A percentile compares a stretch with the other conserved stretches of the same genome.
Conservation (phyloP, 2,888 invertebrate genomes). For the Tupiocoris notatus region DNA sequence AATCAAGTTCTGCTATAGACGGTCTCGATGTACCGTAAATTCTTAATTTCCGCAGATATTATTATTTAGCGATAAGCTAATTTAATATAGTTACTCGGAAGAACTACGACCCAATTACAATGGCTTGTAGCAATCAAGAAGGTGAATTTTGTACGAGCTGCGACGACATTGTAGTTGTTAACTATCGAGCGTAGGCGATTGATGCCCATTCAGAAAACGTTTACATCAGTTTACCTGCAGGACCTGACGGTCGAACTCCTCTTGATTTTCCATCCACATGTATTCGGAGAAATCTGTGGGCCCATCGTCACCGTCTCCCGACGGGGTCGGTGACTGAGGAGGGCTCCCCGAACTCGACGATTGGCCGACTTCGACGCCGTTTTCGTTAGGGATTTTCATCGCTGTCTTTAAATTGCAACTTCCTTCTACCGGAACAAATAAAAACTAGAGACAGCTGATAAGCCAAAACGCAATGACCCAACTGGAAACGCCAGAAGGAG, state of each 20-base stretch:
- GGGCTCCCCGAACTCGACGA: conserved; percentile 9
- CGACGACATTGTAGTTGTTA: no score
- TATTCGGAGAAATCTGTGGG: conserved; percentile 79
- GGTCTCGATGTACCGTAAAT: no score
- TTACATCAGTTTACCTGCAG: conserved; percentile 54
- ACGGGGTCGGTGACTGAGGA: background rate
- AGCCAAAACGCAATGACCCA: background rate
- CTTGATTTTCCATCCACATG: conserved; percentile 93
- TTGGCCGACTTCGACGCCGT: background rate
- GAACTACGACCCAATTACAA: no score
- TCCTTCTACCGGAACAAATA: background rate
- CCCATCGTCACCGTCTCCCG: background rate
- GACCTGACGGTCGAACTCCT: conserved; percentile 90
- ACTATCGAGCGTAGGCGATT: no score
- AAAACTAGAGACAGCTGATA: background rate
- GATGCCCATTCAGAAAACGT: no score
- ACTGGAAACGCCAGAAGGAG: background rate
- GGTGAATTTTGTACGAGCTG: no score
- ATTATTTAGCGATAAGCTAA: no score
- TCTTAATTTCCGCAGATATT: no score
- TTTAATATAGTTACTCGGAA: no score
- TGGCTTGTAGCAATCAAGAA: no score
- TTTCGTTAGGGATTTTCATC: conserved; percentile 31
- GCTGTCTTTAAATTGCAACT: background rate
- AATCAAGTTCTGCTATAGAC: no score